These are phyloP conservation scores for Theocolax elegans DNA, from an alignment of 1,140 invertebrate genomes.

Conservation along the genomic window DNA sequence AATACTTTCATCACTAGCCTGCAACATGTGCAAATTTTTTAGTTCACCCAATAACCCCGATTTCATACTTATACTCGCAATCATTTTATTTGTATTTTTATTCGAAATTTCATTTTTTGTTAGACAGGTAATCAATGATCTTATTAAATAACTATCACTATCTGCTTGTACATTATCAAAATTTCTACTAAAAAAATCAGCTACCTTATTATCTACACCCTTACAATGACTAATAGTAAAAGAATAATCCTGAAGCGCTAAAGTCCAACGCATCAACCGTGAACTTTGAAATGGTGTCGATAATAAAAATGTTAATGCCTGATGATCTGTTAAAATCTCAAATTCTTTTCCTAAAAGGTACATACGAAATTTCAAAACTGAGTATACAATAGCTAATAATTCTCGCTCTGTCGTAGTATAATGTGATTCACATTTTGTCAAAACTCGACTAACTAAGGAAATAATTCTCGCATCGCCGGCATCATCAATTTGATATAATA, in stretches of 20 bases:
- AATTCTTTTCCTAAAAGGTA: too few relatives aligned
- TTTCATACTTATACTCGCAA: too few relatives aligned
- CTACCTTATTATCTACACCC: too few relatives aligned
- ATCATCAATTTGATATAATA: constrained; percentile 40
- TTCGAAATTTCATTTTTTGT: too few relatives aligned
- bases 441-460: constrained; percentile 40
- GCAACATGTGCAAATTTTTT: neutral
- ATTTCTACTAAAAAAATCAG: too few relatives aligned
- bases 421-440: constrained; percentile 10
- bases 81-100: too few relatives aligned
- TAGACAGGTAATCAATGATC: too few relatives aligned
- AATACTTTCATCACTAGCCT: neutral
- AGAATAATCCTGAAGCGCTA: too few relatives aligned
- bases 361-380: constrained; percentile 52
- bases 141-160: too few relatives aligned
- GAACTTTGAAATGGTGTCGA: constrained; percentile 56
- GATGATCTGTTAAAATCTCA: constrained; percentile 67
- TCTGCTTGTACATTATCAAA: too few relatives aligned
- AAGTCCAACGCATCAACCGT: too few relatives aligned
- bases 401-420: constrained; percentile 56
- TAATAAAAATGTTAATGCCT: constrained; percentile 60
- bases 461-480: constrained; percentile 33
- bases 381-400: constrained; percentile 53
- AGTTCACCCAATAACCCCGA: constrained; percentile 58
- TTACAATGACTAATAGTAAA: too few relatives aligned